Conservation (phyloP, 2,888 invertebrate species). For the Thelaira solivaga region DNA sequence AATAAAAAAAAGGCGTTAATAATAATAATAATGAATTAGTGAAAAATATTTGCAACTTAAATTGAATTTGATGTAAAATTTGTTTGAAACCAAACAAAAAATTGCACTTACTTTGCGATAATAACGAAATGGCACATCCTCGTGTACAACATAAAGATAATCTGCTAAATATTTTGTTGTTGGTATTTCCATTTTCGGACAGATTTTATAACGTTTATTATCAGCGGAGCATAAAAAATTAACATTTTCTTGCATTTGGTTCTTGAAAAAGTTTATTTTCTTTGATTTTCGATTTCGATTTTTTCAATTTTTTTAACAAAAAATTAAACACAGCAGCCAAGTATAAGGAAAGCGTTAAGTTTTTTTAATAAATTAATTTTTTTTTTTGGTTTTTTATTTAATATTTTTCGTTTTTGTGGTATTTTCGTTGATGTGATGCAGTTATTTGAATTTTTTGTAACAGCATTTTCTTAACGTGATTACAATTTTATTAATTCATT, state of each 20-base stretch:
- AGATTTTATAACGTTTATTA: slow-evolving; percentile 75
- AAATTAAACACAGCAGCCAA: neutral
- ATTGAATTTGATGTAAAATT: neutral
- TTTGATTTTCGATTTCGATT: neutral
- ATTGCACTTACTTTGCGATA: slow-evolving; percentile 77
- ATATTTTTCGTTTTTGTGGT: neutral
- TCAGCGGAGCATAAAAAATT: slow-evolving; percentile 70
- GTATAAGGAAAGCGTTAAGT: neutral
- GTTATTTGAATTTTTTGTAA: neutral
- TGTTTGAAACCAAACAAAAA: neutral
- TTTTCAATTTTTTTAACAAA: neutral
- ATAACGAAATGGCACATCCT: slow-evolving; percentile 77
- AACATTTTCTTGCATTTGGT: slow-evolving; percentile 77
- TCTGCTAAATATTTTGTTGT: slow-evolving; percentile 77
- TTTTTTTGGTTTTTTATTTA: neutral
- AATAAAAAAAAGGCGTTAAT: slow-evolving; percentile 30
- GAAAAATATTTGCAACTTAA: neutral
- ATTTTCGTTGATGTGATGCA: neutral
- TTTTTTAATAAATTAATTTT: neutral
- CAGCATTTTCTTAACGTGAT: slow-evolving; percentile 3
- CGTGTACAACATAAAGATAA: slow-evolving; percentile 76
- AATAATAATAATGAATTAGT: slow-evolving; percentile 63
- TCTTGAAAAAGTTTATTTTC: neutral
- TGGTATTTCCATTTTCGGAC: slow-evolving; percentile 77
- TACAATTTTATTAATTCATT: slow-evolving; percentile 4